A percentile compares a stretch with the other conserved stretches of the same genome.
Evolutionary conservation across 2,797 vertebrate species (phyloP).

Genomic region (Acanthurus leucopareius): DNA sequence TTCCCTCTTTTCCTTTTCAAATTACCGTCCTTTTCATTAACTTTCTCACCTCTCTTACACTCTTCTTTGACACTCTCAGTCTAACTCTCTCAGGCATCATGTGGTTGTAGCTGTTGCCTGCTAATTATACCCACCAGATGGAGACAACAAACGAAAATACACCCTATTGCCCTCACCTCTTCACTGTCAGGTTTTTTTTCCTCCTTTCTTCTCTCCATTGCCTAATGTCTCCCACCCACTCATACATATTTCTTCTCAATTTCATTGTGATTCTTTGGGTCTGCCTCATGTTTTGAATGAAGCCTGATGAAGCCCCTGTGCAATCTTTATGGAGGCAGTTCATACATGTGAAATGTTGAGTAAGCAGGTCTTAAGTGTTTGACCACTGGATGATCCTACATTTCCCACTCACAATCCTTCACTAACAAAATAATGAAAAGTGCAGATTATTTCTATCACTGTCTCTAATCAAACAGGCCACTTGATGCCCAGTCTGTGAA

Average conservation of each 20-base stretch:
- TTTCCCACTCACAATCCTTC: no score
- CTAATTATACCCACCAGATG: conserved; percentile 75
- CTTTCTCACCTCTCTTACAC: conserved; percentile 37
- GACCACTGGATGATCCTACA: no score
- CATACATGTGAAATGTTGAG: conserved; percentile 66
- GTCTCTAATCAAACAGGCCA: no score
- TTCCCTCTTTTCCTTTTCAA: conserved; percentile 58
- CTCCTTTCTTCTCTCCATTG: conserved; percentile 2
- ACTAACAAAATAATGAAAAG: no score
- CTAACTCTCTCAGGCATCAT: conserved; percentile 32
- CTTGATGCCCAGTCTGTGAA: no score
- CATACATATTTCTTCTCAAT: conserved; percentile 7
- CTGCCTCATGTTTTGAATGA: conserved; percentile 20
- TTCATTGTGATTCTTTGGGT: conserved; percentile 57
- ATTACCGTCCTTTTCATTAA: conserved; percentile 52
- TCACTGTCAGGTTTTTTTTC: conserved; percentile 6
- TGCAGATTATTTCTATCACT: no score
- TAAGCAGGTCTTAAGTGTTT: no score
- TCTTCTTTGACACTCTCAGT: conserved; percentile 31
- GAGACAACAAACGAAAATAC: conserved; percentile 60
- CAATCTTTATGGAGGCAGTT: conserved; percentile 58
- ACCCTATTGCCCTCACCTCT: conserved; percentile 29
- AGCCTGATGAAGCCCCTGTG: conserved; percentile 40
- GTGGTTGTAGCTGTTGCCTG: conserved; percentile 44
- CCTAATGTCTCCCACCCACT: background rate